Evolutionary conservation across 1,140 invertebrate species (phyloP).

Genomic region (Ceratoteleas bidentatus): DNA sequence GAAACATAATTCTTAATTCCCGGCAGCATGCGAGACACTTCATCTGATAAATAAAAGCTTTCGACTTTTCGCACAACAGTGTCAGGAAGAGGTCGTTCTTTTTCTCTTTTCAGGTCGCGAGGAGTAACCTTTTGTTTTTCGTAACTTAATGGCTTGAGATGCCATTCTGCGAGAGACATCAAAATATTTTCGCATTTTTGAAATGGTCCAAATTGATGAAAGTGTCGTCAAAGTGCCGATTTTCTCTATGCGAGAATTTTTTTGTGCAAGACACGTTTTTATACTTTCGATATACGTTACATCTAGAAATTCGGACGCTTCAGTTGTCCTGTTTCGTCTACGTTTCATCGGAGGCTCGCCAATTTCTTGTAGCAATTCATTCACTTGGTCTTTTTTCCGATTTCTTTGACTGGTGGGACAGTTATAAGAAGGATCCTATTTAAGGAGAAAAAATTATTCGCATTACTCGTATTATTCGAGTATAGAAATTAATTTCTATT

Average conservation of each 20-base stretch:
- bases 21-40: background rate
- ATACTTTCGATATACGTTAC: constrained; percentile 1
- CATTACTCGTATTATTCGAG: too few relatives aligned
- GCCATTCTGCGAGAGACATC: background rate
- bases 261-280: background rate
- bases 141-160: background rate
- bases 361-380: background rate
- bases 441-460: too few relatives aligned
- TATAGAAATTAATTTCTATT: too few relatives aligned
- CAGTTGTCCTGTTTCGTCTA: background rate
- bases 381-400: background rate
- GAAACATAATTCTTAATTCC: constrained; percentile 2
- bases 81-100: background rate
- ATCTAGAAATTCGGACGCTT: background rate
- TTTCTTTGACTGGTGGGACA: background rate
- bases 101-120: constrained; percentile 3
- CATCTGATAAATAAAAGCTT: constrained; percentile 3
- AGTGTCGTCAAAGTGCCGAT: background rate
- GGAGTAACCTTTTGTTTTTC: background rate
- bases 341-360: background rate
- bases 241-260: background rate
- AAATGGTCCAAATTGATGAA: background rate
- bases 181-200: background rate
- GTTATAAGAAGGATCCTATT: too few relatives aligned
- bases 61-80: background rate